A percentile compares a stretch with the other conserved stretches of the same genome.
phyloP scores from a whole-genome alignment of 2,797 vertebrate species.

The Yasuhikotakia modesta region DNA sequence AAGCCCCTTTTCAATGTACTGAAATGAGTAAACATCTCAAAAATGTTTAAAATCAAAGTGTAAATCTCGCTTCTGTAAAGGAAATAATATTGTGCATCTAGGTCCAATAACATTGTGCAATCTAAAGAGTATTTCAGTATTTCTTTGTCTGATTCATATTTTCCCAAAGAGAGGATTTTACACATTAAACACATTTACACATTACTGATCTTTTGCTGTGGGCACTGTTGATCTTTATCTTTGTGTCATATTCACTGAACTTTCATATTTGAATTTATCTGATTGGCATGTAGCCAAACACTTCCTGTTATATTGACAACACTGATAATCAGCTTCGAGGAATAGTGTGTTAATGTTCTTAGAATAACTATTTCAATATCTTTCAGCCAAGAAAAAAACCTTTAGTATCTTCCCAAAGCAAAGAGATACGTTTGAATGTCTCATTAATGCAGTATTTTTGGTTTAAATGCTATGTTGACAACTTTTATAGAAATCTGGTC shows the following conservation, averaged over 20 bases:
- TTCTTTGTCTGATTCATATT: constrained; percentile 17
- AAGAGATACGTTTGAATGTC: neutral
- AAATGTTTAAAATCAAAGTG: neutral
- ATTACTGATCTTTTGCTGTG: neutral
- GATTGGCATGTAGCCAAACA: constrained; percentile 49
- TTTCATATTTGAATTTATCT: constrained; percentile 44
- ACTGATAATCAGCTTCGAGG: constrained; percentile 52
- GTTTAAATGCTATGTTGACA: too few relatives aligned
- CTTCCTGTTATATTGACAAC: constrained; percentile 60
- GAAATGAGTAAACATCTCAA: constrained; percentile 49
- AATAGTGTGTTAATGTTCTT: constrained; percentile 42
- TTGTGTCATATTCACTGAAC: constrained; percentile 55
- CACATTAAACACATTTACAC: too few relatives aligned
- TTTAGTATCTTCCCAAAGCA: neutral
- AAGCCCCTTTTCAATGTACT: constrained; percentile 40
- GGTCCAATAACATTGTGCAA: constrained; percentile 46
- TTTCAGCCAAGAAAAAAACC: neutral
- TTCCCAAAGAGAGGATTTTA: constrained; percentile 6
- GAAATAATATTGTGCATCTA: constrained; percentile 53
- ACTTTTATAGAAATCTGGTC: too few relatives aligned
- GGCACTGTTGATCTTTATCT: constrained; percentile 7
- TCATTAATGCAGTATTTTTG: neutral
- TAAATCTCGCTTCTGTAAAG: constrained; percentile 46
- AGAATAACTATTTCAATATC: constrained; percentile 58
- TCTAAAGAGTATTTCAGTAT: constrained; percentile 38